Percentiles rank a stretch among this genome's conserved stretches.
Conservation (phyloP, 2,888 invertebrate species). For the Ceramica pisi region DNA sequence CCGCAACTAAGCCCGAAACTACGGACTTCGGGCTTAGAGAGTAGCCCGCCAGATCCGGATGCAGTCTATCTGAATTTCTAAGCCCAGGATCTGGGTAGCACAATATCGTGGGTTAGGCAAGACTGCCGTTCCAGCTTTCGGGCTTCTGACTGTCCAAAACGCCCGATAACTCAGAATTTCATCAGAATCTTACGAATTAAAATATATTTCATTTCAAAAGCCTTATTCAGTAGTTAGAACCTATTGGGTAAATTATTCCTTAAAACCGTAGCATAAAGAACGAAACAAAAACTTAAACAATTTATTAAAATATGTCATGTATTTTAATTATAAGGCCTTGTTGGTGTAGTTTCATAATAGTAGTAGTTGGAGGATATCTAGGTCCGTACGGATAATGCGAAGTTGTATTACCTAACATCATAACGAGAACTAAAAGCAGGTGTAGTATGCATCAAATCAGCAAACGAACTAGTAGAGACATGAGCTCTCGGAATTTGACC, state of each 20-base stretch:
- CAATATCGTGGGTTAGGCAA: background rate
- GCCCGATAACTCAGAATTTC: too few relatives aligned
- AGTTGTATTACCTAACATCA: background rate
- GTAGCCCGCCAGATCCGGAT: background rate
- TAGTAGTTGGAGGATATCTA: background rate
- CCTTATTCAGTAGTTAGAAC: background rate
- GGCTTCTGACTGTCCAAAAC: background rate
- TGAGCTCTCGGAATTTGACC: conserved; percentile 51
- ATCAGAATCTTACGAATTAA: background rate
- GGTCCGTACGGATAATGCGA: background rate
- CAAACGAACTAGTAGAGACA: conserved; percentile 11
- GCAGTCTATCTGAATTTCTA: background rate
- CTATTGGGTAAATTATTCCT: background rate
- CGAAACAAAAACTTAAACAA: conserved; percentile 16
- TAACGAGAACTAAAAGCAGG: background rate
- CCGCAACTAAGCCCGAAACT: too few relatives aligned
- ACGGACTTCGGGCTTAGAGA: too few relatives aligned
- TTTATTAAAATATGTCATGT: background rate
- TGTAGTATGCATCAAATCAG: conserved; percentile 5
- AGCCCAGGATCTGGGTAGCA: background rate
- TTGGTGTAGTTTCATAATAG: conserved; percentile 2
- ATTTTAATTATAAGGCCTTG: background rate
- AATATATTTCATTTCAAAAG: background rate
- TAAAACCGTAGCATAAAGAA: background rate
- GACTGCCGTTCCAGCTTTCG: background rate